Base-by-base conservation (phyloP, 2,797 vertebrate genomes). In the Chrysocyon brachyurus region DNA sequence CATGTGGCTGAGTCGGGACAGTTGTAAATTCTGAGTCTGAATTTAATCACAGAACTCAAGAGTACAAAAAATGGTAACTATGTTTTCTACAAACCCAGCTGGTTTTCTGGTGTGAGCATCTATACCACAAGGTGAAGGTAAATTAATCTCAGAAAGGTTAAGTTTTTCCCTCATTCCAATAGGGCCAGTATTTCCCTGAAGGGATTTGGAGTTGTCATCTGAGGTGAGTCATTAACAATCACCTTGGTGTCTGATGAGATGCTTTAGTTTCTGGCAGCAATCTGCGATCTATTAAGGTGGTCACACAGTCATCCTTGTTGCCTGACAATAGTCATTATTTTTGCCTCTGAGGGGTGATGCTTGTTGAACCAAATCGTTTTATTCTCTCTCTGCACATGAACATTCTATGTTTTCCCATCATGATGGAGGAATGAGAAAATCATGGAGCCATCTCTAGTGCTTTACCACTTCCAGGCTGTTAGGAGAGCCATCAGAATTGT, bases 371-470 rank as follows among this genome's bases (percentile, higher is more conserved):
- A 19, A 31, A 52, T 5, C 3, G 12, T 73, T 12, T 26, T 22
- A 11, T 9, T 40, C 6, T 36, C 1, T 22, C 17, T 16, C 28
- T 24, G 15, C 28, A 21, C 1, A 2, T 31, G 36, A 28, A 46
- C 15, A 57, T 26, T 26, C 31, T 82, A 14, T 26, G 1, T 17
- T 54, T 64, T 19, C 6, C 15, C 40, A 59, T 84, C 16, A 21
- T 7, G n/a, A 26, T 5, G 52, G 2, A 54, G 2, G 15, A 14
- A 2, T 15, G 28, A 61, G 61, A 49, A 86, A 56, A 8, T 59
- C 33, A 59, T n/a, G 3, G 17, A 0, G 0, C 33, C 49, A 31
- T 56, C 26, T 87, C 0, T 6, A 2, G 0, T 24, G 2, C 21
- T 31, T 94, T 7, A n/a, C 15, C 28, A 57, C 3, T 75, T 87